These are phyloP conservation scores for Muntiacus muntjak DNA, from an alignment of 2,113 vertebrate genomes.

Conservation along the genomic window DNA sequence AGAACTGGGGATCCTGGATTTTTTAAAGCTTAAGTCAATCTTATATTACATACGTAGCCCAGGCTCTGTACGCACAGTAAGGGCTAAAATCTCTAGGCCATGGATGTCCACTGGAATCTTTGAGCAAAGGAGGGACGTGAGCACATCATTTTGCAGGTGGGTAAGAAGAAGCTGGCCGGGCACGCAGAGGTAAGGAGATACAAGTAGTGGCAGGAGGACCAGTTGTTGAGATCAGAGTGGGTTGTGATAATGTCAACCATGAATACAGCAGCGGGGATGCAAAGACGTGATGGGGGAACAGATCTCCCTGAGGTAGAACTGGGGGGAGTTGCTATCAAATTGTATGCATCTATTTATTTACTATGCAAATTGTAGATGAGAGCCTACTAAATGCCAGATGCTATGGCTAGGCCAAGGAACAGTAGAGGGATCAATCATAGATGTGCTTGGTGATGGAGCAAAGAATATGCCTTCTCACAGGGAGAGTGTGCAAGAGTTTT, in stretches of 20 bases:
- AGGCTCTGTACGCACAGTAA: neutral
- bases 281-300: neutral
- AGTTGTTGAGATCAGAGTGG: neutral
- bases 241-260: neutral
- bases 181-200: neutral
- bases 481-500: neutral
- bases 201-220: neutral
- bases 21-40: neutral
- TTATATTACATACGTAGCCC: neutral
- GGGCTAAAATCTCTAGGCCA: neutral
- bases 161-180: neutral
- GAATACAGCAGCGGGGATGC: neutral
- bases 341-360: neutral
- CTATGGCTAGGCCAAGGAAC: neutral
- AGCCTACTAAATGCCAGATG: neutral
- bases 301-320: neutral
- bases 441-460: neutral
- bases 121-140: neutral
- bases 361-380: neutral
- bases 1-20: neutral
- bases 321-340: neutral
- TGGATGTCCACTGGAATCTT: neutral
- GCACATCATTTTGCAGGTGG: neutral
- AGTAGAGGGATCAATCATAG: neutral
- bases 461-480: neutral